phyloP scores from a whole-genome alignment of 2,113 vertebrate species.

The Hippoglossus stenolepis region DNA sequence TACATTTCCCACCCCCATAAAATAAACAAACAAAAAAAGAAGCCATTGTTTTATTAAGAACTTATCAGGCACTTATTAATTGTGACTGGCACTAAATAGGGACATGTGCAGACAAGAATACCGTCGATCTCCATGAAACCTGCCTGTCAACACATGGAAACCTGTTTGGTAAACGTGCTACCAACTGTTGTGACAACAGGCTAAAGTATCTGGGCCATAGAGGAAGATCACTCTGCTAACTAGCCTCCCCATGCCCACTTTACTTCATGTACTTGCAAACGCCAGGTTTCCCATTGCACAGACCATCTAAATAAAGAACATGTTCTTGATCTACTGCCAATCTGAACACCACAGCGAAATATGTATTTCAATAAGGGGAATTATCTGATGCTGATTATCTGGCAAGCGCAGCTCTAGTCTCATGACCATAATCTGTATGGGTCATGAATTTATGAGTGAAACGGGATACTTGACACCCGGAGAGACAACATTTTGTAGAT shows the following conservation, averaged over 20 bases:
- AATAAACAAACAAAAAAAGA: neutral
- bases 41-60: neutral
- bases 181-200: conserved; percentile 41
- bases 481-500: neutral
- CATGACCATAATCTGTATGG: neutral
- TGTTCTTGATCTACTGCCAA: neutral
- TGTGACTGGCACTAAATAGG: neutral
- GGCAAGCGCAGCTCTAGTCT: neutral
- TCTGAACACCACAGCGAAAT: neutral
- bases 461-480: neutral
- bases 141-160: conserved; percentile 39
- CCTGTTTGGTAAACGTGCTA: conserved; percentile 29
- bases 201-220: conserved; percentile 19
- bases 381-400: neutral
- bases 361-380: neutral
- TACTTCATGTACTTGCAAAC: neutral
- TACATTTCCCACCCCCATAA: neutral
- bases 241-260: neutral
- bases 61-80: neutral
- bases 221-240: neutral
- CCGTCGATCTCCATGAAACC: neutral
- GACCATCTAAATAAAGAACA: neutral
- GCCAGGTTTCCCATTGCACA: neutral
- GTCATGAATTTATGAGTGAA: neutral
- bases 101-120: neutral